A percentile compares a stretch with the other conserved stretches of the same genome.
phyloP scores from a whole-genome alignment of 2,113 vertebrate genomes.

The Saguinus imperator region DNA sequence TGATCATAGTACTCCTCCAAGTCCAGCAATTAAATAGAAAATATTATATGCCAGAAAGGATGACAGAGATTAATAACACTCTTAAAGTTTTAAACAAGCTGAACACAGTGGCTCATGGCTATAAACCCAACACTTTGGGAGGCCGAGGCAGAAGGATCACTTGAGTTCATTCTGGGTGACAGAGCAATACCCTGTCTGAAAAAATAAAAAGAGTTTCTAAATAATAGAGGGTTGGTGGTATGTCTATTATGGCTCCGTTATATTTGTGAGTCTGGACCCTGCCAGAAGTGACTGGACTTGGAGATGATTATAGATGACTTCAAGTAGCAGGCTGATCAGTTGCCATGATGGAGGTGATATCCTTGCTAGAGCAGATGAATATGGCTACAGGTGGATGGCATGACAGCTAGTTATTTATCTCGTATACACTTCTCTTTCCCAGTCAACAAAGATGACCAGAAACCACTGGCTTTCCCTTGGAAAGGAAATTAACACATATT shows the following conservation, averaged over 20 bases:
- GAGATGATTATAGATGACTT: not conserved
- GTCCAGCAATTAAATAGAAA: not conserved
- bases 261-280: not conserved
- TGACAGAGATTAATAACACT: not conserved
- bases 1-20: not conserved
- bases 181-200: too few relatives aligned
- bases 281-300: not conserved
- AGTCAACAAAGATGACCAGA: not conserved
- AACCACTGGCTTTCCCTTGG: not conserved
- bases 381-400: not conserved
- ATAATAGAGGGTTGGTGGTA: not conserved
- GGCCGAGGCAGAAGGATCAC: too few relatives aligned
- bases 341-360: not conserved
- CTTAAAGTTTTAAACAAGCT: not conserved
- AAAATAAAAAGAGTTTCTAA: not conserved
- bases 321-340: not conserved
- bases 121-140: too few relatives aligned
- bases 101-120: too few relatives aligned
- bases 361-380: not conserved
- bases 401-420: not conserved
- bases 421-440: not conserved
- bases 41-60: not conserved
- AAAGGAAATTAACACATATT: not conserved
- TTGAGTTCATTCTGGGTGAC: too few relatives aligned
- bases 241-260: not conserved